Evolutionary conservation across 1,140 invertebrate genomes (phyloP).

Genomic region (Macrobrachium nipponense): DNA sequence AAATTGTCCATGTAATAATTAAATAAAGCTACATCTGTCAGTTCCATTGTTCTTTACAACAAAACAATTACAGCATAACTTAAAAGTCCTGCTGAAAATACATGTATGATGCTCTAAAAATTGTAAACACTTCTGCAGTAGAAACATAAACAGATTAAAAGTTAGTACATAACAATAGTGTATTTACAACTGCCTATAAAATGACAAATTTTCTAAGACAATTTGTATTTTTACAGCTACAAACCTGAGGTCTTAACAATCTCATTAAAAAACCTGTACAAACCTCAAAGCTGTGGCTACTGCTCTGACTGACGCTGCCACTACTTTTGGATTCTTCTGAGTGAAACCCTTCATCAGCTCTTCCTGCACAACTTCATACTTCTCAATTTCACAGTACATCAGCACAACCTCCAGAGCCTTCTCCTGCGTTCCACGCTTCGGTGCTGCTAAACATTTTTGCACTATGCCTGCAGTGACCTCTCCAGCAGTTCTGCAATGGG

Average conservation of each 20-base stretch:
- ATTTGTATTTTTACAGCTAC: too few species aligned
- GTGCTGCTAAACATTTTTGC: constrained; percentile 90
- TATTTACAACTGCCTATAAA: too few species aligned
- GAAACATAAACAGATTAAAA: too few species aligned
- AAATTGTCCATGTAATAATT: too few species aligned
- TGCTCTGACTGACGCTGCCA: constrained; percentile 83
- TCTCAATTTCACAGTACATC: constrained; percentile 97
- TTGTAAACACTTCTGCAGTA: too few species aligned
- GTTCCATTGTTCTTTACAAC: too few species aligned
- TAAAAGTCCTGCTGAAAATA: too few species aligned
- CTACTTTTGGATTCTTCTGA: constrained; percentile 95
- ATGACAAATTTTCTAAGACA: too few species aligned
- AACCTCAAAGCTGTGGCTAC: constrained; percentile 81
- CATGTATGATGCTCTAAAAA: too few species aligned
- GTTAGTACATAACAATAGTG: too few species aligned
- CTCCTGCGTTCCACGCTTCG: constrained; percentile 92
- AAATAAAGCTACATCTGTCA: too few species aligned
- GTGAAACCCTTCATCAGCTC: constrained; percentile 90
- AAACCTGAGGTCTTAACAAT: not conserved
- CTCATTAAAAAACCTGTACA: constrained; percentile 44
- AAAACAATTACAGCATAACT: too few species aligned
- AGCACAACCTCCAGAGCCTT: constrained; percentile 87
- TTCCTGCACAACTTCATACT: constrained; percentile 90
- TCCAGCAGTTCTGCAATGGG: constrained; percentile 78
- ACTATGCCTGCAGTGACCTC: constrained; percentile 93